phyloP scores from a whole-genome alignment of 2,888 invertebrate genomes.

The Pharmacophagus antenor region DNA sequence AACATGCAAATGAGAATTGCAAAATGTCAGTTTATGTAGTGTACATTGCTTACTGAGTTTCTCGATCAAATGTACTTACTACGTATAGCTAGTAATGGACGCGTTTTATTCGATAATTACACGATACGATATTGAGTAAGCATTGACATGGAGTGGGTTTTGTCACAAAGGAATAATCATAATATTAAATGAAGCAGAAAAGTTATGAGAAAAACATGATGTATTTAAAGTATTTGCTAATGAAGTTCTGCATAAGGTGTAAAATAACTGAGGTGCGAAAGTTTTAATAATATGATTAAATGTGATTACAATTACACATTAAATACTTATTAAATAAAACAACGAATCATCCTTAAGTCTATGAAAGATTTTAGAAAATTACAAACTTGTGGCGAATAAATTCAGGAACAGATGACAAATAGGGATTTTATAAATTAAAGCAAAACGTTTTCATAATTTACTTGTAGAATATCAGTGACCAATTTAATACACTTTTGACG shows the following conservation, averaged over 20 bases:
- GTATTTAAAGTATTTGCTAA: slow-evolving; percentile 18
- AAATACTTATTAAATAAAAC: no score
- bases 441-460: no score
- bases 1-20: slow-evolving; percentile 33
- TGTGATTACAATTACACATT: no score
- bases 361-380: background rate
- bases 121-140: slow-evolving; percentile 17
- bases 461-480: no score
- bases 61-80: slow-evolving; percentile 19
- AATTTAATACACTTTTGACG: no score
- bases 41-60: slow-evolving; percentile 32
- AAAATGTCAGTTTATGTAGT: slow-evolving; percentile 30
- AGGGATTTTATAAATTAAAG: no score
- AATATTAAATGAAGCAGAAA: slow-evolving; percentile 33
- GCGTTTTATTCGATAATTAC: slow-evolving; percentile 26
- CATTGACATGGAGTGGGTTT: slow-evolving; percentile 25
- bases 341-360: background rate
- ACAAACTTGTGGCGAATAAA: background rate
- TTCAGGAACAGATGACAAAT: background rate
- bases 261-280: no score
- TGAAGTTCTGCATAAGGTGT: no score
- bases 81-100: slow-evolving; percentile 31
- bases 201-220: slow-evolving; percentile 30
- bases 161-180: slow-evolving; percentile 35
- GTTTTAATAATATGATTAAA: background rate